Conservation (phyloP, 2,113 vertebrate species). For the Scophthalmus maximus region DNA sequence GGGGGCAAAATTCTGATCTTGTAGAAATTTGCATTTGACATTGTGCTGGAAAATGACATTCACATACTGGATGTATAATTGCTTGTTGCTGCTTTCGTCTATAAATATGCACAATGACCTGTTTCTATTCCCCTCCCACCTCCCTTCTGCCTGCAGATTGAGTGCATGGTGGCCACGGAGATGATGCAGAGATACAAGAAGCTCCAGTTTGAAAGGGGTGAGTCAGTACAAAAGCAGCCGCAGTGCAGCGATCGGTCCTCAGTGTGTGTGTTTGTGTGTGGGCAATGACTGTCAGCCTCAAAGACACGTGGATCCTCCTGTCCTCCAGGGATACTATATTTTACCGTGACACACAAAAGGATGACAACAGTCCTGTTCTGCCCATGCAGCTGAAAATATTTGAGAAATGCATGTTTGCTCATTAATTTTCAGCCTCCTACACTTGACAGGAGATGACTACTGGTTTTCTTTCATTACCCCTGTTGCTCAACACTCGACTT, state of each 20-base stretch:
- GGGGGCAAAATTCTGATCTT: background rate
- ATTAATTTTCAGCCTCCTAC: background rate
- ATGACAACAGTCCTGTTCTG: slow-evolving; percentile 7
- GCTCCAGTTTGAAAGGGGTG: slow-evolving; percentile 97
- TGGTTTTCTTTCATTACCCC: background rate
- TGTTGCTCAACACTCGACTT: background rate
- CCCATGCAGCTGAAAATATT: slow-evolving; percentile 26
- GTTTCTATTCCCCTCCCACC: slow-evolving; percentile 34
- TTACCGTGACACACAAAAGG: slow-evolving; percentile 41
- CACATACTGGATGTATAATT: slow-evolving; percentile 11
- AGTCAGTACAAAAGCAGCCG: slow-evolving; percentile 54
- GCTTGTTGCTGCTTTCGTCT: slow-evolving; percentile 23
- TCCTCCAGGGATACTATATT: slow-evolving; percentile 17
- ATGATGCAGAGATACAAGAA: slow-evolving; percentile 98
- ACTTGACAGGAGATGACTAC: too few species aligned
- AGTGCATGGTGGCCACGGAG: slow-evolving; percentile 95
- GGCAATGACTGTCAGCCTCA: background rate
- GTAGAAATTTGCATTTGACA: slow-evolving; percentile 26
- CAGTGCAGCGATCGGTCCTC: slow-evolving; percentile 4
- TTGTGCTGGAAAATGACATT: slow-evolving; percentile 31
- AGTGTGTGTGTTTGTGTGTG: slow-evolving; percentile 8
- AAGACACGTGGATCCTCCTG: slow-evolving; percentile 24
- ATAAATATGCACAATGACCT: slow-evolving; percentile 41
- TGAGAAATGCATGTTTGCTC: slow-evolving; percentile 4
- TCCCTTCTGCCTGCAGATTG: slow-evolving; percentile 84